Evolutionary conservation across 2,888 invertebrate species (phyloP).

Genomic region (Nasonia oneida): DNA sequence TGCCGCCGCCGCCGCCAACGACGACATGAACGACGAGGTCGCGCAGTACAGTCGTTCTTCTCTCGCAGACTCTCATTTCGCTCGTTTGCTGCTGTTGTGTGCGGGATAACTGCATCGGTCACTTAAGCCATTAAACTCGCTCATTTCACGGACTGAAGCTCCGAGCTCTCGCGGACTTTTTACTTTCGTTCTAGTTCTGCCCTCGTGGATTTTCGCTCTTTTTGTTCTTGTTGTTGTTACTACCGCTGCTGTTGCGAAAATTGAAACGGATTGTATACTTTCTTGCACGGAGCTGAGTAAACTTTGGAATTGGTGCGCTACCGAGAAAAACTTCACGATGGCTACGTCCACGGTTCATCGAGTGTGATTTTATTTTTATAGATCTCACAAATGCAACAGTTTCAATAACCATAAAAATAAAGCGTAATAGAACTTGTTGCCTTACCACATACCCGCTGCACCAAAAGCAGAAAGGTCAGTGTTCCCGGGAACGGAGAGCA

Average conservation of each 20-base stretch:
- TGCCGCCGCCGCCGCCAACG: not conserved
- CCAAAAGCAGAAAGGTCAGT: not conserved
- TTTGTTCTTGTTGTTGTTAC: not conserved
- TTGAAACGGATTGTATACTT: not conserved
- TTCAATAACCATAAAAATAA: too few relatives aligned
- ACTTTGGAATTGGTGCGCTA: too few relatives aligned
- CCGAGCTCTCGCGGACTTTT: not conserved
- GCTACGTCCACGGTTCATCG: too few relatives aligned
- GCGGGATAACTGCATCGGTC: not conserved
- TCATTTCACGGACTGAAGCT: not conserved
- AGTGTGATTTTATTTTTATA: too few relatives aligned
- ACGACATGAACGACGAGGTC: not conserved
- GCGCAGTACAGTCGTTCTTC: not conserved
- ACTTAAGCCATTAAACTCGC: conserved; percentile 5
- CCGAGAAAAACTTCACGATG: too few relatives aligned
- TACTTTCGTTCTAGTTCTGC: not conserved
- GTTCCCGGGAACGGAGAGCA: not conserved
- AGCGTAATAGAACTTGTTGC: too few relatives aligned
- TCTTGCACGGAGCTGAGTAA: too few relatives aligned
- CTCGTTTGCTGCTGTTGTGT: not conserved
- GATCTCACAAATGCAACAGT: too few relatives aligned
- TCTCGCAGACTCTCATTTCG: not conserved
- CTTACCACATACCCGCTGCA: too few relatives aligned
- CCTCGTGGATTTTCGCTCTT: not conserved
- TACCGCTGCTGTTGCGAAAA: not conserved